These are phyloP conservation scores for Oithona nana DNA, from an alignment of 2,888 invertebrate genomes.

Conservation along the genomic window DNA sequence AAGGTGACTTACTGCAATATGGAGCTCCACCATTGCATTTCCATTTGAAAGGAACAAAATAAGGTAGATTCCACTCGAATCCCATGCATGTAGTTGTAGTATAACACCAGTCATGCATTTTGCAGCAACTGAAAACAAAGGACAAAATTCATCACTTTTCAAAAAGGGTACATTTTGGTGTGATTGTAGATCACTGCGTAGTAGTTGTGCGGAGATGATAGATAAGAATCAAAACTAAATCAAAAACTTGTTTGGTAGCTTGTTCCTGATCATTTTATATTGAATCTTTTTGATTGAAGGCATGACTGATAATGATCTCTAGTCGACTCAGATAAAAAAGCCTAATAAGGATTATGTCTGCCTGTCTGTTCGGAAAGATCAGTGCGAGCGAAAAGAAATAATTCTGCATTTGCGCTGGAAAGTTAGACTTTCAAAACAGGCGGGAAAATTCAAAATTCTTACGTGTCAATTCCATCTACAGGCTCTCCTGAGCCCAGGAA, in stretches of 20 bases:
- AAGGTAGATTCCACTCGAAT: constrained; percentile 44
- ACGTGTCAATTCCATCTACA: constrained; percentile 63
- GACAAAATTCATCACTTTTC: background rate
- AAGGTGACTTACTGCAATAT: constrained; percentile 49
- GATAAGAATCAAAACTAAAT: background rate
- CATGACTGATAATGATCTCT: no score
- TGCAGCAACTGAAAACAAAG: constrained; percentile 49
- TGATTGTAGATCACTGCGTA: no score
- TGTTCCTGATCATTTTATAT: no score
- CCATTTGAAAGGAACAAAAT: constrained; percentile 74
- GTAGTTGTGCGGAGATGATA: background rate
- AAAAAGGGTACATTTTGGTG: background rate
- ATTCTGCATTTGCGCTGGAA: no score
- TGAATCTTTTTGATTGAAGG: no score
- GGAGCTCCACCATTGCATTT: constrained; percentile 57
- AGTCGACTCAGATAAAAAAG: no score
- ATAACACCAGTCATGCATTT: constrained; percentile 69
- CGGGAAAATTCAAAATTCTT: constrained; percentile 20
- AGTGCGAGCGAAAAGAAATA: no score
- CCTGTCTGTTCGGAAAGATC: no score
- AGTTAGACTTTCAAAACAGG: no score
- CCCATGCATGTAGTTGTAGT: constrained; percentile 50
- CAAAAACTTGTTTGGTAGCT: no score
- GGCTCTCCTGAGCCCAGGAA: constrained; percentile 59
- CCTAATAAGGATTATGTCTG: no score